Base-by-base conservation (phyloP, 2,797 vertebrate species). In the Pangasius sanitwongsei region DNA sequence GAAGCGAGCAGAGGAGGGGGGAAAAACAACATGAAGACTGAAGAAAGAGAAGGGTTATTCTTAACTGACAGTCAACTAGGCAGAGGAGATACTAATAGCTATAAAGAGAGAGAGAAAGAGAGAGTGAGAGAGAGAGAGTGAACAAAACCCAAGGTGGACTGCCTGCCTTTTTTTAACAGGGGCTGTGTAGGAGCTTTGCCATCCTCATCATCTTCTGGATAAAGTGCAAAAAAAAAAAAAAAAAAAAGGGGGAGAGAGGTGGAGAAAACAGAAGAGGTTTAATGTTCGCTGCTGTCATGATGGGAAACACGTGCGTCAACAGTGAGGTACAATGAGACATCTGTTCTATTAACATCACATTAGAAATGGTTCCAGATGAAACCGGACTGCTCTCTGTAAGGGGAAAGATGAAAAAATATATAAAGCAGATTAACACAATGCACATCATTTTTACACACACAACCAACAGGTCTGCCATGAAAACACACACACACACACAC, bases 161-260 rank as follows among this genome's bases (percentile, higher is more conserved):
- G 97, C 98, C 97, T 99, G 98, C 98, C 98, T 99, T 99, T 99
- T 97, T 96, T 98, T 97, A 99, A 97, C 95, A 99, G 97, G 93
- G 98, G 98, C 93, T 97, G 97, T 93, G 97, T 96, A 94, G 98
- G 92, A 93, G 97, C 96, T 97, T 98, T 99, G 96, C 96, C 96
- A 93, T 99, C 98, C 61, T 99, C 98, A 61, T 99, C 98, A 91
- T 99, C 97, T 94, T 98, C 98, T 98, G 97, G 93, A 96, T 95
- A 95, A 93, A 93, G 95, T 95, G 55, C 94, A 95, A 95, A 93
- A 95, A 93, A 89, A 96, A 92, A 9, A 13, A 7, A 18, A 95
- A 95, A 93, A 95, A 18, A 4, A 12, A 2, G 0, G 15, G 96
- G 8, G 92, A 11, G 91, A 90, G 93, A 94, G 88, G 63, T 85